These are phyloP conservation scores for Rugalucina vietnamica DNA, from an alignment of 2,888 invertebrate species.

Conservation along the genomic window DNA sequence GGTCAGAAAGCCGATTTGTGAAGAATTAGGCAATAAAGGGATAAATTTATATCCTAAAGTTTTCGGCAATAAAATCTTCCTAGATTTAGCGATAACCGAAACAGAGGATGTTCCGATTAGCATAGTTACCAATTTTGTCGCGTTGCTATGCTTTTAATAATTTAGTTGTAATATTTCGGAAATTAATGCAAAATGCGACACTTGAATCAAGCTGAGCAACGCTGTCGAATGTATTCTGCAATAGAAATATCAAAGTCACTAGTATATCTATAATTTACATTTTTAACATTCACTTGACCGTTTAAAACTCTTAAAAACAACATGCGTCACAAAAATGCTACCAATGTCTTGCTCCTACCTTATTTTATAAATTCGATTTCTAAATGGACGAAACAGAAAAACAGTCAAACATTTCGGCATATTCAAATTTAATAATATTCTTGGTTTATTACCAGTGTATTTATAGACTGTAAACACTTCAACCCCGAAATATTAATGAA, in stretches of 20 bases:
- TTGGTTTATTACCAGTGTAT: background rate
- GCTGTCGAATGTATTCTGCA: no score
- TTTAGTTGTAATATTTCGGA: no score
- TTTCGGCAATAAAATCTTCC: background rate
- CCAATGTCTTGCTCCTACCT: no score
- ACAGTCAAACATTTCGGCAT: background rate
- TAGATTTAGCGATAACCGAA: constrained; percentile 2
- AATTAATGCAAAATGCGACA: no score
- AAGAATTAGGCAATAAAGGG: background rate
- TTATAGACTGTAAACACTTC: background rate
- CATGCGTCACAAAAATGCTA: no score
- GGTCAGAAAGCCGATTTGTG: background rate
- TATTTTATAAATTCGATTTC: no score
- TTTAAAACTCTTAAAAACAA: no score
- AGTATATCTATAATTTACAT: no score
- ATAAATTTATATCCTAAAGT: background rate
- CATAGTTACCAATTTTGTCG: background rate
- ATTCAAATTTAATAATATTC: background rate
- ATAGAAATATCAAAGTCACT: no score
- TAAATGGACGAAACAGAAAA: no score
- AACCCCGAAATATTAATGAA: background rate
- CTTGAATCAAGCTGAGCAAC: no score
- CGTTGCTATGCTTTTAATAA: background rate
- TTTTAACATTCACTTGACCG: no score
- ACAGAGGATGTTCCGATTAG: background rate